Conservation (phyloP, 1,140 invertebrate species). For the Heliconius hermathena region DNA sequence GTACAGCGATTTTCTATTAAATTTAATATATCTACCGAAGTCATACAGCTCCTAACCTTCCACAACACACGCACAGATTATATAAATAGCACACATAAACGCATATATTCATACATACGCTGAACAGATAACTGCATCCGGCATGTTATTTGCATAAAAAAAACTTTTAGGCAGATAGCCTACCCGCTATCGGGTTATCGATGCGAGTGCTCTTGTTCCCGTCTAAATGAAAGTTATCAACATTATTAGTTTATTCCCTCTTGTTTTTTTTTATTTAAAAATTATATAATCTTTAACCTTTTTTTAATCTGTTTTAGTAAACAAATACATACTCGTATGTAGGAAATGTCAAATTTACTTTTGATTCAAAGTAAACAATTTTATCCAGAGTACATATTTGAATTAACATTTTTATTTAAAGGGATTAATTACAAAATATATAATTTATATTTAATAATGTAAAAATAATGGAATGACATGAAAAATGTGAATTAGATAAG, state of each 20-base stretch:
- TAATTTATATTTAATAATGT: background rate
- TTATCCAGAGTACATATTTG: background rate
- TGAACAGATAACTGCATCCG: constrained; percentile 66
- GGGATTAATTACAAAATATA: background rate
- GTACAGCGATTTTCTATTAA: background rate
- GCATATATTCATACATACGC: constrained; percentile 28
- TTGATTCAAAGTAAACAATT: background rate
- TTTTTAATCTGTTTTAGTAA: constrained; percentile 21
- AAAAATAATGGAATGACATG: constrained; percentile 28
- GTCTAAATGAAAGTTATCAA: constrained; percentile 53
- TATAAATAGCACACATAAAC: constrained; percentile 54
- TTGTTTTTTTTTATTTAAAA: constrained; percentile 27
- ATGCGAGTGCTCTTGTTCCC: constrained; percentile 43
- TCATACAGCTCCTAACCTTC: constrained; percentile 63
- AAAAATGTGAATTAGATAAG: constrained; percentile 66
- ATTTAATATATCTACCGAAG: constrained; percentile 15
- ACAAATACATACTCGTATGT: background rate
- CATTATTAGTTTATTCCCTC: constrained; percentile 46
- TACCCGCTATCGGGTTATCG: constrained; percentile 50
- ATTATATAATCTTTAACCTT: constrained; percentile 30
- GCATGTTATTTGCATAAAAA: constrained; percentile 59
- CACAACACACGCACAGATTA: constrained; percentile 58
- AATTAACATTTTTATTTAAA: background rate
- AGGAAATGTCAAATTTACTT: constrained; percentile 14
- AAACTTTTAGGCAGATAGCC: constrained; percentile 60